Conservation (phyloP, 2,797 vertebrate species). For the Dallia pectoralis region DNA sequence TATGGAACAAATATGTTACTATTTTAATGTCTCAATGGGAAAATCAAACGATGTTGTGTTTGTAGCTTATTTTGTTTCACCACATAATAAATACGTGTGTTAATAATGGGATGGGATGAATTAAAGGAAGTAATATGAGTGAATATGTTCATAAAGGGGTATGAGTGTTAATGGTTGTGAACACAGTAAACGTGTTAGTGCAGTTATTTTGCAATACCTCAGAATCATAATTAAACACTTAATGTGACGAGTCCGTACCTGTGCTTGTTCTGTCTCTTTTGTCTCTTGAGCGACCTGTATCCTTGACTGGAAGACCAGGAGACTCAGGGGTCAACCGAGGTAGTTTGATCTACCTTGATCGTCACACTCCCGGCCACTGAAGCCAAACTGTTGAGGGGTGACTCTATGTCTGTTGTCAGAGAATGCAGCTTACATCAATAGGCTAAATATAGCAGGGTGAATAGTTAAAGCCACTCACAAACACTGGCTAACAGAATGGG, state of each 20-base stretch:
- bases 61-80: neutral
- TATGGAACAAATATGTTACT: neutral
- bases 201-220: constrained; percentile 6
- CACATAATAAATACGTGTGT: neutral
- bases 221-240: constrained; percentile 14
- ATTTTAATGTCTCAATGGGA: neutral
- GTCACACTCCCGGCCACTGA: constrained; percentile 85
- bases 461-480: constrained; percentile 88
- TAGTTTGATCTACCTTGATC: constrained; percentile 79
- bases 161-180: neutral
- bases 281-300: constrained; percentile 52
- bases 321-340: constrained; percentile 72
- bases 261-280: constrained; percentile 43
- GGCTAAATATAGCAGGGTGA: constrained; percentile 93
- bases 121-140: neutral
- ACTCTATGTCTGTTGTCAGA: constrained; percentile 84
- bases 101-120: neutral
- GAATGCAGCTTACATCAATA: constrained; percentile 98
- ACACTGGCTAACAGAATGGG: constrained; percentile 52
- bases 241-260: constrained; percentile 64
- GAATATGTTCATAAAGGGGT: neutral
- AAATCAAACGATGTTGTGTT: neutral
- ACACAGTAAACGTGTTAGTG: neutral
- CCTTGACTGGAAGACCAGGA: constrained; percentile 62
- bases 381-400: constrained; percentile 79